Conservation (phyloP, 2,797 vertebrate genomes). For the Botia almorhae region DNA sequence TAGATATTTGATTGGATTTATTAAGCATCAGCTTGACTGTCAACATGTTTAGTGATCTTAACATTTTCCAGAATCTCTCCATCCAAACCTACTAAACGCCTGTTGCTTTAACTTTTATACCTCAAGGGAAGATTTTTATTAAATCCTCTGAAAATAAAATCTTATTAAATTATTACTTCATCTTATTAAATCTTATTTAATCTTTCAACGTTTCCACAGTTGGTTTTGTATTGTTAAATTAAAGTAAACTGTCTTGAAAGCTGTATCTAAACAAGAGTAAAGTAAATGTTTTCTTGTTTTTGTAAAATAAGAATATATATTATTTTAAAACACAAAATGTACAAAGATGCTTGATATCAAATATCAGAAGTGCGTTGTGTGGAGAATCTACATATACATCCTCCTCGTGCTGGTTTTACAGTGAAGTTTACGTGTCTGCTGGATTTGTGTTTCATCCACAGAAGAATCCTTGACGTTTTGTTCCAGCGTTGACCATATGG, state of each 20-base stretch:
- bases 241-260: no score
- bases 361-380: no score
- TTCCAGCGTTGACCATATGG: conserved; percentile 73
- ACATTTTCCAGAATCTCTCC: neutral
- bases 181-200: neutral
- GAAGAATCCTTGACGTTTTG: conserved; percentile 37
- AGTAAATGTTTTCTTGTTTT: no score
- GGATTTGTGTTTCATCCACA: conserved; percentile 68
- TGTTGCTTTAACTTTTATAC: neutral
- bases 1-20: neutral
- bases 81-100: conserved; percentile 42
- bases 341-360: no score
- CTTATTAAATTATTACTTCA: neutral
- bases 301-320: no score
- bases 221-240: no score
- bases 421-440: conserved; percentile 55
- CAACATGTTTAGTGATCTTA: neutral
- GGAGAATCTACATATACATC: neutral
- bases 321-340: no score
- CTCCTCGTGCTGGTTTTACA: conserved; percentile 40
- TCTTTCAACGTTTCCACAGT: neutral
- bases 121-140: neutral
- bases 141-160: neutral
- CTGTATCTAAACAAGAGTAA: no score
- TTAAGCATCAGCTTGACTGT: neutral